Evolutionary conservation across 23 tunicate species (phyloP), one percentile per base, ranked within the genome.

Genomic region (Pegea sp.): DNA sequence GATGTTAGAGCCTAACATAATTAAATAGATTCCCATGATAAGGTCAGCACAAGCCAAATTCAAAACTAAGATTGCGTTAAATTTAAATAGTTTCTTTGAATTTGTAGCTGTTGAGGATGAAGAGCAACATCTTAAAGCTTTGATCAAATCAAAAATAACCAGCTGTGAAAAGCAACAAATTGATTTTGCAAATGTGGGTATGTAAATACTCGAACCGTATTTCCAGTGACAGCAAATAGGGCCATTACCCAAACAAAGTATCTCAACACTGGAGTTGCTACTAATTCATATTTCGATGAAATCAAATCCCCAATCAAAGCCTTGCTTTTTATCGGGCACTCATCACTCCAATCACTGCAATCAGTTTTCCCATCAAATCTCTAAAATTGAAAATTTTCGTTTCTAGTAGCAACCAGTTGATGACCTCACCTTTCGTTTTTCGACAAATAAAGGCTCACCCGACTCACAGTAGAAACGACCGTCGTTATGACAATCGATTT

Each of bases 311-410:
- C 67, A 24, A 31, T 43, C 42, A 33, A 5, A 4, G 28, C 22
- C 2, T 65, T 65, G 1, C 58, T 8, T 5, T 50, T 77, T 7
- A 58, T 65, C 22, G 95, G 95, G 55, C 95, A 84, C 49, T 84
- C 95, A 64, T 84, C 95, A 50, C 84, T 73, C 95, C 95, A 84
- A 42, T 84, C 95, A 22, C 64, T 32, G 51, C 95, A 84, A 22
- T 84, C 95, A 7, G 71, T 72, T 20, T 64, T 56, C 19, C 95
- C 81, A 50, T 84, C 75, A 57, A 60, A 73, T 31, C 25, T 68
- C 95, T 84, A 33, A 3, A 53, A 55, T 18, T 38, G 13, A 38
- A 38, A 8, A 16, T 38, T 38, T 38, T 38, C 22, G 8, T 13
- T 19, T 51, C 7, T 7, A 21, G 19, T 18, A 21, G 56, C 22